Evolutionary conservation across 1,140 invertebrate genomes (phyloP), one percentile per base, ranked within the genome.

Genomic region (Saccostrea echinata): DNA sequence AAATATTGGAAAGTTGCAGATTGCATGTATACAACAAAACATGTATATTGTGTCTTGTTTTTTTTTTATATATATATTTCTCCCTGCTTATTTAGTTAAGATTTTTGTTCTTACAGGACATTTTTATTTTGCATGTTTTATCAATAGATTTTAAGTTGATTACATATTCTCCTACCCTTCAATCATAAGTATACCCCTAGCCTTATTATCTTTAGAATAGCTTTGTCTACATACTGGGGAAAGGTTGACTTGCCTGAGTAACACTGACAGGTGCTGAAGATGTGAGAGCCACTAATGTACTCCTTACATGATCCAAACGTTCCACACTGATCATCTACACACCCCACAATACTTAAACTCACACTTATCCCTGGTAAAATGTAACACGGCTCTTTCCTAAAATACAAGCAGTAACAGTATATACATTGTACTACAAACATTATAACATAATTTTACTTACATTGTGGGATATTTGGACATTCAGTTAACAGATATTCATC

Each of bases 201-300:
- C 35, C 35, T n/a, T n/a, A n/a, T n/a, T n/a, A n/a, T n/a, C n/a
- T 43, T 6, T 43, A 43, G 35, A 43, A 43, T 43, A 43, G 35
- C 35, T 43, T 43, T 3, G 6, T 43, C 6, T 43, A 43, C 35
- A 43, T 43, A 43, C 35, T 43, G 35, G 35, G 35, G 6, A 3
- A 2, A 43, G n/a, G n/a, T n/a, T n/a, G n/a, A n/a, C 81, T 84
- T 92, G 96, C 95, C 95, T 91, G 95, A 94, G 87, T 92, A 93
- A 92, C 95, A 96, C 35, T 93, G 90, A 91, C 95, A 96, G 4
- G 95, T 93, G 64, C 94, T 94, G 90, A 95, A 96, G 43, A 95
- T 93, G 68, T 95, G 91, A 24, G 95, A 93, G 16, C 97, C 97
- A 82, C 97, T 97, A 85, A 97, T 97, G 93, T 97, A 95, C 96